Evolutionary conservation across 2,113 vertebrate genomes (phyloP), one percentile per base, ranked within the genome.

Genomic region (Leptobrachium leishanense): DNA sequence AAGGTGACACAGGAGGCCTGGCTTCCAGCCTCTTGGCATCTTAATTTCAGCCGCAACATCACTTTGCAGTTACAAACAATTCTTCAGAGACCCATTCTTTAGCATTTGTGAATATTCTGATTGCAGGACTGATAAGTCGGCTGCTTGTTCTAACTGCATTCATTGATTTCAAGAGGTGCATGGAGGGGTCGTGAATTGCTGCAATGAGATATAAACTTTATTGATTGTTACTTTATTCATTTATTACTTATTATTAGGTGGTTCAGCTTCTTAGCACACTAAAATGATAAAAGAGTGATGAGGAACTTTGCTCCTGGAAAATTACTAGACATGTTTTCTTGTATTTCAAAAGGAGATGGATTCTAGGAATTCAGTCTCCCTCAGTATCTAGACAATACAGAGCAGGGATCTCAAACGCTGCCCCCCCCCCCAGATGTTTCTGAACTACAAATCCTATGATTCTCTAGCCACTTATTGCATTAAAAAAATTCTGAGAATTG

Each of bases 1-100:
- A 89, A 92, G 93, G 94, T 95, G 95, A 95, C 95, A 95, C 93
- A 88, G 91, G 89, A 92, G 91, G 89, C 89, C 90, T 92, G 94
- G 88, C 87, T 93, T 89, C 90, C 88, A 88, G 82, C 88, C 92
- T 92, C 86, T 85, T 88, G 89, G 87, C 88, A 85, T 91, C 89
- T 88, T 88, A 93, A 86, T 91, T 93, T 95, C 95, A 95, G 90
- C 92, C 90, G 89, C 90, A 88, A 85, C 90, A 93, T 91, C 91
- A 89, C 91, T 94, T 90, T 87, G 92, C 91, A 89, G 91, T 90
- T 89, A 90, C 93, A 93, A 94, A 94, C 92, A 94, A 93, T 94
- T 90, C 95, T 96, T 90, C 83, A 84, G 95, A 95, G 94, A 93
- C 87, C 84, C 71, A 85, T 92, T 74, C 53, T 64, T 80, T 73